Percentiles rank a stretch among this genome's conserved stretches.
These are phyloP conservation scores for Papio anubis DNA, from an alignment of 2,113 vertebrate genomes.

Conservation along the genomic window DNA sequence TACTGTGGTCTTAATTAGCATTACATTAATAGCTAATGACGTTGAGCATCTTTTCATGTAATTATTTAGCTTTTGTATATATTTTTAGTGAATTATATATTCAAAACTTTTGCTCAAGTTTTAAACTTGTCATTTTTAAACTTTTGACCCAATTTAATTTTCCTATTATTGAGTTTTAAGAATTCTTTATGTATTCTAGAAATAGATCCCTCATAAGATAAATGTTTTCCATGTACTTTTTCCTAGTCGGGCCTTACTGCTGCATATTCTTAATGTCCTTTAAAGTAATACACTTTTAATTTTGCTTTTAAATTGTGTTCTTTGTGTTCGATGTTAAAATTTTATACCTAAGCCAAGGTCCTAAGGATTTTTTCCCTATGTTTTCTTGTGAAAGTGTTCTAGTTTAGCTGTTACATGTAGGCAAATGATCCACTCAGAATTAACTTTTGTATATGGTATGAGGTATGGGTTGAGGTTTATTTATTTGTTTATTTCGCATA, in stretches of 20 bases:
- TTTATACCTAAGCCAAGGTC: neutral
- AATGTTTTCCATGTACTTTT: neutral
- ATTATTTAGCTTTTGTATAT: neutral
- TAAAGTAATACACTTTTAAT: neutral
- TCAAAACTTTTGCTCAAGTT: neutral
- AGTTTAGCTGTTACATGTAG: neutral
- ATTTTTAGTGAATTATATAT: neutral
- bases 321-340: neutral
- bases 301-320: neutral
- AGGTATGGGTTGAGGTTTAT: neutral
- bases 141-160: neutral
- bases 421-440: neutral
- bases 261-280: neutral
- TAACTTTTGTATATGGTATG: neutral
- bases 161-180: neutral
- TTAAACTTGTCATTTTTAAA: neutral
- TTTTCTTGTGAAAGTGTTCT: neutral
- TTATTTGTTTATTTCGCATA: neutral
- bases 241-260: neutral
- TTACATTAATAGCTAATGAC: neutral
- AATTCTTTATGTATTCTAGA: neutral
- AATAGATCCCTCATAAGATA: neutral
- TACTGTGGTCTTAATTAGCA: neutral
- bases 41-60: neutral
- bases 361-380: neutral